Evolutionary conservation across 2,797 vertebrate genomes (phyloP), one percentile per base, ranked within the genome.

Genomic region (Centropyge bicolor): DNA sequence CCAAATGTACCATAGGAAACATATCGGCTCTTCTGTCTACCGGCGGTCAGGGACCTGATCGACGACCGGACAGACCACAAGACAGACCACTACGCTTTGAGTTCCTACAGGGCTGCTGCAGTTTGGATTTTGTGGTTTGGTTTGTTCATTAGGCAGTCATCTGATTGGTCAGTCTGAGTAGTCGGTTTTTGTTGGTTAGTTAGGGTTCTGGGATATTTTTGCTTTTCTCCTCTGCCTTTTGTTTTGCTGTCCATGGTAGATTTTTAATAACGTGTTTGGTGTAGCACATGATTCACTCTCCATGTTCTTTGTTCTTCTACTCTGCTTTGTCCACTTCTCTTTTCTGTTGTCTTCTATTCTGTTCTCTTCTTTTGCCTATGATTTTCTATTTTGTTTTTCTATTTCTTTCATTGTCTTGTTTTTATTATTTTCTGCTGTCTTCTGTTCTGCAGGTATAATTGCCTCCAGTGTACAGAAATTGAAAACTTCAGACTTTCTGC

Each of bases 1-100:
- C 98, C 98, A 99, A 98, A 98, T 97, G 97, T 98, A 97, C 93
- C 93, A 96, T 96, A 97, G 92, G 91, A 90, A 96, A 93, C 96
- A 96, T 97, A 96, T 97, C 91, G 89, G 86, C 87, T 88, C 87
- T 70, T 84, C 77, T 78, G 80, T 90, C 83, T 67, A 68, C 76
- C 62, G 24, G 70, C 75, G 68, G 75, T 91, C 86, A 74, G 88
- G 55, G 80, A 87, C 64, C 84, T 87, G 90, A 89, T 87, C 59
- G 51, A 80, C 43, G 69, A 72, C 68, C 57, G 80, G 88, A 81
- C 46, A 22, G 78, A 87, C 80, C 66, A 52, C 77, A 36, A 76
- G 75, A 77, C 27, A 77, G 88, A 91, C 83, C 83, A 68, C 11
- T 36, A 52, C 38, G 40, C 77, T 70, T 52, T 49, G 81, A 80